phyloP scores from a whole-genome alignment of 2,888 invertebrate species.

The Apodemia mormo region DNA sequence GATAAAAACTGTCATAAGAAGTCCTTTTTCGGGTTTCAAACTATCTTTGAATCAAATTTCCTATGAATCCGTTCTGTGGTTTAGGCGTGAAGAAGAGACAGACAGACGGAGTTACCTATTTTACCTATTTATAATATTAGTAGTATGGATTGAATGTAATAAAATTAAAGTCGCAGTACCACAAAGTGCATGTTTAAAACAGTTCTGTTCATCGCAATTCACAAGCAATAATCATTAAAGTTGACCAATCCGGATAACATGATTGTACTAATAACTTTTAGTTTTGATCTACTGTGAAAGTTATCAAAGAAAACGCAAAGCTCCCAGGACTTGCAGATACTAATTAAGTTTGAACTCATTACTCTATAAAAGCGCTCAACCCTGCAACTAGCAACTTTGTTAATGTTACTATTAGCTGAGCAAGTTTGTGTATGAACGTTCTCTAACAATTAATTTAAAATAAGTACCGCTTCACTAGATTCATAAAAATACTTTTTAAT shows the following conservation, averaged over 20 bases:
- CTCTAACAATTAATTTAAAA: conserved; percentile 15
- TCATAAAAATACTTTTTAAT: not conserved
- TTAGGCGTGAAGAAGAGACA: no score
- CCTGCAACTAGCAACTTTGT: conserved; percentile 31
- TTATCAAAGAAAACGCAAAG: conserved; percentile 17
- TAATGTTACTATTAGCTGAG: conserved; percentile 30
- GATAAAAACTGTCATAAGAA: no score
- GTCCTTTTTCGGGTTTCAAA: no score
- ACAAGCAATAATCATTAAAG: not conserved
- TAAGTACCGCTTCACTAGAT: not conserved
- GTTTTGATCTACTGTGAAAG: conserved; percentile 9
- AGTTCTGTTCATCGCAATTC: no score
- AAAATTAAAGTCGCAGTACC: no score
- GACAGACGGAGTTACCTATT: no score
- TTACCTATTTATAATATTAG: no score
- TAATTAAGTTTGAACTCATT: conserved; percentile 30
- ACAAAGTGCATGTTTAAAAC: no score
- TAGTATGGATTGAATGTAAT: no score
- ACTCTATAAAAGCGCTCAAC: conserved; percentile 28
- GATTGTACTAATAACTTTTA: conserved; percentile 1
- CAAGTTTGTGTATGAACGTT: conserved; percentile 9
- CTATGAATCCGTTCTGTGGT: no score
- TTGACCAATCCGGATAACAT: not conserved
- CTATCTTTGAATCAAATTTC: no score
- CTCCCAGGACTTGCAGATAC: conserved; percentile 15